phyloP scores from a whole-genome alignment of 2,797 vertebrate genomes.

The Anolis apletophallus region DNA sequence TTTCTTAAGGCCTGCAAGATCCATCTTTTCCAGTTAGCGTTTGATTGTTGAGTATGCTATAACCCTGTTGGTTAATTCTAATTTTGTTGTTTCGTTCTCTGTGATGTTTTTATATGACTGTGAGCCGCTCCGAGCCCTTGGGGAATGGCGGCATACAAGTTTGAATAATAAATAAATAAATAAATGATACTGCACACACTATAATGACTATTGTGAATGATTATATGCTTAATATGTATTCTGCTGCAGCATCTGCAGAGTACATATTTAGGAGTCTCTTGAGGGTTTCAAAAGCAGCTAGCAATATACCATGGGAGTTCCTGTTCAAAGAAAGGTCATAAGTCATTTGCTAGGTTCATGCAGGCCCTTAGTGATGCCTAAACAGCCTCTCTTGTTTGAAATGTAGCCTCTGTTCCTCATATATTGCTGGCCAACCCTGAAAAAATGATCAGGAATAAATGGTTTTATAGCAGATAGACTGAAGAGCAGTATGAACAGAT shows the following conservation, averaged over 20 bases:
- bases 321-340: slow-evolving; percentile 4
- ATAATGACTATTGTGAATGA: neutral
- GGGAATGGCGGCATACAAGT: no score
- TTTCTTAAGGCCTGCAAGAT: no score
- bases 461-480: neutral
- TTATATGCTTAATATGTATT: slow-evolving; percentile 3
- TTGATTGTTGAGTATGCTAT: no score
- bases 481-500: neutral
- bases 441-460: neutral
- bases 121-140: no score
- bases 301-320: neutral
- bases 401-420: neutral
- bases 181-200: neutral
- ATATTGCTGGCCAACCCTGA: neutral
- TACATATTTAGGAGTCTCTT: neutral
- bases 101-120: no score
- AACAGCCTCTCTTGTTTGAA: slow-evolving; percentile 2
- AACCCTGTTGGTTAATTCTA: no score
- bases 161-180: no score
- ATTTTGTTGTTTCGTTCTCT: no score
- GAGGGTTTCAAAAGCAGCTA: neutral
- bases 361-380: neutral
- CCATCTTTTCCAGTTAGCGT: no score
- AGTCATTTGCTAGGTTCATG: neutral
- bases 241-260: neutral